These are phyloP conservation scores for Anguilla rostrata DNA, from an alignment of 2,113 vertebrate genomes.

Conservation along the genomic window DNA sequence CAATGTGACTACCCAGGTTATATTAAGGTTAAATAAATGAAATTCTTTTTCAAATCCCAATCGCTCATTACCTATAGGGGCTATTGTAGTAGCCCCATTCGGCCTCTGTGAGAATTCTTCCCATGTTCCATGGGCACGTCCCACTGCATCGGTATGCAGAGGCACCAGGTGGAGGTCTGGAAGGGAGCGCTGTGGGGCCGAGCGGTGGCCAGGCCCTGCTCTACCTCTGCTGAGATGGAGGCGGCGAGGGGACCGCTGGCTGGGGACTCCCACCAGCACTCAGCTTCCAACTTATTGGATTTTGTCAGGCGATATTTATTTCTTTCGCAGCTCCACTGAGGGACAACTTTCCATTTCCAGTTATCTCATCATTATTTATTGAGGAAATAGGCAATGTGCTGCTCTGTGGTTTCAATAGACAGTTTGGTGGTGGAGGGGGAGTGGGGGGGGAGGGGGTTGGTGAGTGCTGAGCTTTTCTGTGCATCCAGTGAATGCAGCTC, in stretches of 20 bases:
- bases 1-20: too few relatives aligned
- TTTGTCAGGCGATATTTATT: conserved; percentile 63
- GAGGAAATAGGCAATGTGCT: conserved; percentile 48
- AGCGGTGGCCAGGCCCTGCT: conserved; percentile 25
- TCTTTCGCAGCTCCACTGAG: conserved; percentile 48
- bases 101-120: conserved; percentile 49
- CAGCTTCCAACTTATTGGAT: conserved; percentile 57
- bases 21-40: too few relatives aligned
- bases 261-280: conserved; percentile 49
- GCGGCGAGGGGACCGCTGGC: conserved; percentile 31
- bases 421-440: conserved; percentile 26
- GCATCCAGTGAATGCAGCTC: conserved; percentile 10
- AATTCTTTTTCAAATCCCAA: not conserved
- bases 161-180: conserved; percentile 34
- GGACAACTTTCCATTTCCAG: conserved; percentile 48
- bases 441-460: not conserved
- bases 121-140: conserved; percentile 34
- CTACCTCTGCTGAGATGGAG: conserved; percentile 16
- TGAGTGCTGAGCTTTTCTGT: not conserved
- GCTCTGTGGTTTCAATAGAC: conserved; percentile 27
- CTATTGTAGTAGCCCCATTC: conserved; percentile 18
- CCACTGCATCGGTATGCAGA: conserved; percentile 44
- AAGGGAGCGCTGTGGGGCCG: conserved; percentile 37
- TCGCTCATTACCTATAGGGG: not conserved
- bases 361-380: conserved; percentile 70